Conservation (phyloP, 2,113 vertebrate species). For the Myiozetetes cayanensis region DNA sequence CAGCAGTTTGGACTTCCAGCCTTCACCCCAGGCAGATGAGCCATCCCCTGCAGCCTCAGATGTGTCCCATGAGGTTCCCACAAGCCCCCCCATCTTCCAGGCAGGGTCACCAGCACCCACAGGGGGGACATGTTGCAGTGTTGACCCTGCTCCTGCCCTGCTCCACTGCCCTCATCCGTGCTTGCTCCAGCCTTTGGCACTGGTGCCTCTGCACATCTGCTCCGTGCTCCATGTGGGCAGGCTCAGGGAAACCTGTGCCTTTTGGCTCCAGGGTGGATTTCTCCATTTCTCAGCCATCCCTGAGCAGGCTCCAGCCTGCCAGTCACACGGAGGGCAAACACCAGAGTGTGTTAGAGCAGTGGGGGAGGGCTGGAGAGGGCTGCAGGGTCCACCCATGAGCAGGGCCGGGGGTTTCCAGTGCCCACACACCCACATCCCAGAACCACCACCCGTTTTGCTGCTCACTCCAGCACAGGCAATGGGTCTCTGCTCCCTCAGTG, state of each 20-base stretch:
- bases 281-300: not conserved
- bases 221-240: not conserved
- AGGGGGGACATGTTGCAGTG: not conserved
- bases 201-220: not conserved
- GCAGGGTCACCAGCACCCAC: not conserved
- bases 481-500: not conserved
- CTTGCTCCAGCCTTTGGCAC: not conserved
- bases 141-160: accelerated
- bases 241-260: not conserved
- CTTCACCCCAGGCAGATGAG: not conserved
- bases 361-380: not conserved
- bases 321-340: no score
- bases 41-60: not conserved
- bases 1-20: not conserved
- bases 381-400: not conserved
- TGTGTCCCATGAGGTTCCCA: accelerated
- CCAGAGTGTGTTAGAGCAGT: not conserved
- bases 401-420: accelerated
- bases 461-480: accelerated
- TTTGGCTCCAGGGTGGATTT: not conserved
- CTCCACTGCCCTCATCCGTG: not conserved
- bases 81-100: accelerated
- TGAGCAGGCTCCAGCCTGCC: not conserved
- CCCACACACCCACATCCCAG: not conserved
- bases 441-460: not conserved